These are phyloP conservation scores for Leptopilina boulardi DNA, from an alignment of 1,140 invertebrate genomes.

Conservation along the genomic window DNA sequence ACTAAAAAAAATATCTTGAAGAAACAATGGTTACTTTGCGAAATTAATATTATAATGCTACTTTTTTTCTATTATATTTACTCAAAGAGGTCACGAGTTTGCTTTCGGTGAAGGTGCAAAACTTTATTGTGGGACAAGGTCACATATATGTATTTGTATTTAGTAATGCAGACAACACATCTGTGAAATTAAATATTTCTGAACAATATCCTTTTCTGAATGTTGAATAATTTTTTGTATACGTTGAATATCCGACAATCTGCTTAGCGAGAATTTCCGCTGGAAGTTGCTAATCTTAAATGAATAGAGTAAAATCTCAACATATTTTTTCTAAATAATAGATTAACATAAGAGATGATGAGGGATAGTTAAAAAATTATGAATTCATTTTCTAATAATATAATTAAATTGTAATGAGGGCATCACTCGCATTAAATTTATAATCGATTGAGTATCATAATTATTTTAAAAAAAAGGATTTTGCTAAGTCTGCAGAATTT, in stretches of 20 bases:
- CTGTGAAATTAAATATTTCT: neutral
- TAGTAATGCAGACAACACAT: constrained; percentile 5
- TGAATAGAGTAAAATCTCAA: constrained; percentile 8
- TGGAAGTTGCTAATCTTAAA: neutral
- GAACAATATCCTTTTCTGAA: neutral
- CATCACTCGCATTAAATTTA: neutral
- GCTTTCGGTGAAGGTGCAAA: constrained; percentile 1
- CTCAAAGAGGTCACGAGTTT: constrained; percentile 28
- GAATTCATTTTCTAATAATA: neutral
- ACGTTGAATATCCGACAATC: neutral
- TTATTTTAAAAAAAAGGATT: neutral
- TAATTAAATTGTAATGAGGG: constrained; percentile 14
- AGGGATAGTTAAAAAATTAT: neutral
- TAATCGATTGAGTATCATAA: neutral
- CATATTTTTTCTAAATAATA: neutral
- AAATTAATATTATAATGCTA: neutral
- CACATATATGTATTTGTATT: neutral
- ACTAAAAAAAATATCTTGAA: neutral
- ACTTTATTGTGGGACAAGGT: constrained; percentile 19
- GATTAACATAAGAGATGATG: neutral
- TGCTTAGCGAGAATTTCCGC: neutral
- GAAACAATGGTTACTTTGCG: neutral
- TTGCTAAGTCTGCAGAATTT: neutral
- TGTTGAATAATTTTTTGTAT: too few species aligned
- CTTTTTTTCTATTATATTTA: constrained; percentile 1